Conservation (phyloP, 2,113 vertebrate species). For the Myotis davidii region DNA sequence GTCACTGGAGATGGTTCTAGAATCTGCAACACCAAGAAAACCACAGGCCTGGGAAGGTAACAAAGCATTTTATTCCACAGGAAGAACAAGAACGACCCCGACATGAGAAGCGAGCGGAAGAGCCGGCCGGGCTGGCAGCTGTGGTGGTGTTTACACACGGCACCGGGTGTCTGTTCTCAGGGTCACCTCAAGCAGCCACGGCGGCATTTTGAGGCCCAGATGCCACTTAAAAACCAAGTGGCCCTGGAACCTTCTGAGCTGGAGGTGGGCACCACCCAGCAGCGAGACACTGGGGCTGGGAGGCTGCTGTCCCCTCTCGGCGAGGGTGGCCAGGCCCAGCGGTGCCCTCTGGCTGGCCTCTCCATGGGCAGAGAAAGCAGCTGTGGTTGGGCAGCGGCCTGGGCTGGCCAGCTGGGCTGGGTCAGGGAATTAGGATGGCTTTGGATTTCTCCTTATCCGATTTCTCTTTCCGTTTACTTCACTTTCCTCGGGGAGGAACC, state of each 20-base stretch:
- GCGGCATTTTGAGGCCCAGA: slow-evolving; percentile 53
- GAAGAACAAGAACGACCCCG: slow-evolving; percentile 46
- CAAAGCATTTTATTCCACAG: slow-evolving; percentile 75
- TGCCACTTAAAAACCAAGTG: slow-evolving; percentile 29
- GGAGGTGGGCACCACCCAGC: not conserved
- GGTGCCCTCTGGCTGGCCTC: not conserved
- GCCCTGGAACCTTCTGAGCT: not conserved
- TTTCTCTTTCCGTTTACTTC: not conserved
- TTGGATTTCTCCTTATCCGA: not conserved
- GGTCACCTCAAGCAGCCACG: not conserved
- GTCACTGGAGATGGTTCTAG: not conserved
- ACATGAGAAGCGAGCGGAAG: not conserved
- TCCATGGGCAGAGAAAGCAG: not conserved
- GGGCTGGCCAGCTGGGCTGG: not conserved
- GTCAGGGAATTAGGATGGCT: not conserved
- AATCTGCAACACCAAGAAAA: not conserved
- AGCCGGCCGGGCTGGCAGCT: not conserved
- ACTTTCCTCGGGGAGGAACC: not conserved
- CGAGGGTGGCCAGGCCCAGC: not conserved
- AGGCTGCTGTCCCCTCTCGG: not conserved
- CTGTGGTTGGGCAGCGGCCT: not conserved
- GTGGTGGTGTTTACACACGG: not conserved
- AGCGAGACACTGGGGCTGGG: not conserved
- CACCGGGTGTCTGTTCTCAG: not conserved
- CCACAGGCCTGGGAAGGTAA: not conserved